Evolutionary conservation across 1,140 invertebrate species (phyloP).

Genomic region (Globodera rostochiensis): DNA sequence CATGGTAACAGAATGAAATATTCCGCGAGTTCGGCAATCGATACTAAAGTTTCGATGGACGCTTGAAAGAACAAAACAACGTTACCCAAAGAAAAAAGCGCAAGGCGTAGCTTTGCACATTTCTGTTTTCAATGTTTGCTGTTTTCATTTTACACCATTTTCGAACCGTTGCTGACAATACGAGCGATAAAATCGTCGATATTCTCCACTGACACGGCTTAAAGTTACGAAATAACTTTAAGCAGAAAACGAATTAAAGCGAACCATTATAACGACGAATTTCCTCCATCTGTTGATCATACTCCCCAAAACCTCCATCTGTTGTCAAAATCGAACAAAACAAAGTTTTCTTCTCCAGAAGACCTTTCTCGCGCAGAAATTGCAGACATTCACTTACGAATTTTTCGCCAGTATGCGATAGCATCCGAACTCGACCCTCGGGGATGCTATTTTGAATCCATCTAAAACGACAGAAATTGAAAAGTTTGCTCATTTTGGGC

Average conservation of each 20-base stretch:
- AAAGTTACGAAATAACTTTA: too few relatives aligned
- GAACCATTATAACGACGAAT: background rate
- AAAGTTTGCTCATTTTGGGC: background rate
- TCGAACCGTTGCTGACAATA: background rate
- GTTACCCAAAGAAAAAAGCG: too few relatives aligned
- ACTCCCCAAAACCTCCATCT: background rate
- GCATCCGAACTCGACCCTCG: constrained; percentile 9
- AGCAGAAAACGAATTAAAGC: background rate
- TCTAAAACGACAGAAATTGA: background rate
- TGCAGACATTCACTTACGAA: constrained; percentile 8
- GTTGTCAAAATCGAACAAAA: constrained; percentile 20
- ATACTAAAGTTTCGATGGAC: too few relatives aligned
- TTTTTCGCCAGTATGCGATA: constrained; percentile 6
- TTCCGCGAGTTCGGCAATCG: too few relatives aligned
- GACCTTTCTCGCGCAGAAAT: constrained; percentile 19
- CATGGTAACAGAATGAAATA: too few relatives aligned
- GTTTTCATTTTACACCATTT: too few relatives aligned
- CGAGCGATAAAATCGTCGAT: background rate
- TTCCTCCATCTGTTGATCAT: background rate
- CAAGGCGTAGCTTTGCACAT: too few relatives aligned
- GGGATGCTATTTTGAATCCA: constrained; percentile 21
- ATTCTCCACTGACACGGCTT: background rate
- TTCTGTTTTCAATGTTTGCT: too few relatives aligned
- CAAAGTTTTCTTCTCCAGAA: constrained; percentile 19
- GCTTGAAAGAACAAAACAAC: too few relatives aligned